A percentile compares a stretch with the other conserved stretches of the same genome.
These are phyloP conservation scores for Lasioglossum baleicum DNA, from an alignment of 1,140 invertebrate species.

Conservation along the genomic window DNA sequence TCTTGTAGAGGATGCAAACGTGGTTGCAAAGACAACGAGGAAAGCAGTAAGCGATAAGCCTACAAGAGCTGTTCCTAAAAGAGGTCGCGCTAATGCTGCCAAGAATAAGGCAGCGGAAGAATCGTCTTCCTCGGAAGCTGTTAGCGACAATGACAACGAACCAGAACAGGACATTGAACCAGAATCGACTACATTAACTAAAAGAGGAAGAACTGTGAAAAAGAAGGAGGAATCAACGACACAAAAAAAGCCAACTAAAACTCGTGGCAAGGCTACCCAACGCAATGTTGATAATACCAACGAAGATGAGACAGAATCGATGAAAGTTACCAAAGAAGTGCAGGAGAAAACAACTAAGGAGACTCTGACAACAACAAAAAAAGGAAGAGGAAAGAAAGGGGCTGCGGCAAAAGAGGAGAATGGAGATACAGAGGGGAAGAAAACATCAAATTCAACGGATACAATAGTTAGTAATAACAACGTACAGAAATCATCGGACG, in stretches of 20 bases:
- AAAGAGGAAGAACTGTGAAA: constrained; percentile 14
- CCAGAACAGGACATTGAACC: not conserved
- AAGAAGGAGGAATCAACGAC: not conserved
- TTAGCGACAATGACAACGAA: constrained; percentile 6
- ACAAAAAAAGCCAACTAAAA: not conserved
- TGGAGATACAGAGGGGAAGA: not conserved
- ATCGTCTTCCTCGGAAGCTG: not conserved
- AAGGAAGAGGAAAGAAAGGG: constrained; percentile 5
- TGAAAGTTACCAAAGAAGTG: not conserved
- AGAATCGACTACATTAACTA: not conserved
- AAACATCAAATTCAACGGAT: not conserved
- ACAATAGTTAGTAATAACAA: constrained; percentile 6
- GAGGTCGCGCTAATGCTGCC: not conserved
- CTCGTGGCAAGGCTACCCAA: constrained; percentile 13
- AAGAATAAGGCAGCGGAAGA: not conserved
- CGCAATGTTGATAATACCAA: not conserved
- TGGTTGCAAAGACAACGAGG: not conserved
- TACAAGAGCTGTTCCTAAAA: not conserved
- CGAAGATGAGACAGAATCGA: not conserved
- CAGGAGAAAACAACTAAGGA: constrained; percentile 21
- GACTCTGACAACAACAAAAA: not conserved
- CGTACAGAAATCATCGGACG: not conserved
- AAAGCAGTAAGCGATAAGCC: not conserved
- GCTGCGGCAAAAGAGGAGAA: not conserved
- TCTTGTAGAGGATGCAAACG: not conserved